Percentiles rank a stretch among this genome's conserved stretches.
Evolutionary conservation across 2,797 vertebrate species (phyloP).

Genomic region (Tinamus major): DNA sequence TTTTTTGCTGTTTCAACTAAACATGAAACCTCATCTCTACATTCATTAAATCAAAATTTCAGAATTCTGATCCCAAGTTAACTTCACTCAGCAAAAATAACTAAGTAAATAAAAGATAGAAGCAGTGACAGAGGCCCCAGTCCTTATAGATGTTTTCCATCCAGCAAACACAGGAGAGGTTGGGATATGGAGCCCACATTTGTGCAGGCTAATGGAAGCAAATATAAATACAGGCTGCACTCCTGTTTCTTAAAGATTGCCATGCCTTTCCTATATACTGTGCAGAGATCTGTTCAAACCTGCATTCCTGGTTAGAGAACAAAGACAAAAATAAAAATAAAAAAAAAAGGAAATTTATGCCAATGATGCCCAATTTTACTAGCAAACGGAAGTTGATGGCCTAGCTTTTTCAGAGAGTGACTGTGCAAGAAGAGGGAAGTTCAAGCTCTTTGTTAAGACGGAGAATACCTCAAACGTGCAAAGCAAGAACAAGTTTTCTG

Average conservation of each 20-base stretch:
- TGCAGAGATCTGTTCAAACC: constrained; percentile 32
- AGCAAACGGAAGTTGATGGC: neutral
- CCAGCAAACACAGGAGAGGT: constrained; percentile 29
- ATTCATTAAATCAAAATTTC: constrained; percentile 28
- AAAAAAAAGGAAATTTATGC: neutral
- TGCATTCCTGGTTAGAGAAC: neutral
- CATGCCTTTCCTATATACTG: neutral
- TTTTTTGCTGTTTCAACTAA: constrained; percentile 33
- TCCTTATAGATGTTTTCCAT: constrained; percentile 45
- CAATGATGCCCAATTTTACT: neutral
- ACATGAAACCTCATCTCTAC: constrained; percentile 18
- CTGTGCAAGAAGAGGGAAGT: neutral
- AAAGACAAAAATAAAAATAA: neutral
- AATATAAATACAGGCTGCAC: neutral
- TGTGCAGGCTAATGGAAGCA: neutral
- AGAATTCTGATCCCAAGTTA: constrained; percentile 30
- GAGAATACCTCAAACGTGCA: accelerated
- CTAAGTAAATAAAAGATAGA: neutral
- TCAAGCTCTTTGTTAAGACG: neutral
- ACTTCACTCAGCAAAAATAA: neutral
- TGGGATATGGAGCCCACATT: neutral
- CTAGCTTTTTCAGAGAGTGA: neutral
- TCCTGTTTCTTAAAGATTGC: neutral
- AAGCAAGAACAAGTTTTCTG: neutral
- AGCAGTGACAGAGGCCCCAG: neutral